Evolutionary conservation across 1,140 invertebrate genomes (phyloP), one percentile per base, ranked within the genome.

Genomic region (Pseudachorutes palmiensis): DNA sequence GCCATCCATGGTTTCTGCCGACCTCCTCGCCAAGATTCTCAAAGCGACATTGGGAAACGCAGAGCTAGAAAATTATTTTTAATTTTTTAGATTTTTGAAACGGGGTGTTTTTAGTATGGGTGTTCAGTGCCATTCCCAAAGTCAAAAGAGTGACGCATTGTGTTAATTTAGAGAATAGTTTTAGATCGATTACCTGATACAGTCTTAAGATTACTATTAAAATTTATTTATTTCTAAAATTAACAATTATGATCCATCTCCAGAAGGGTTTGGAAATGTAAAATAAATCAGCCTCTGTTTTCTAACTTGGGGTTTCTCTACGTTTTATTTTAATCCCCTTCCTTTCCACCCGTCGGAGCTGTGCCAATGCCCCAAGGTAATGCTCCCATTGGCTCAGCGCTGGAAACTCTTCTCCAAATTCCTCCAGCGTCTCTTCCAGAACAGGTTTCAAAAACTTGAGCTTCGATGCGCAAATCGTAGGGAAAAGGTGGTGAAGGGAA

Each of bases 401-500:
- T 1, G 61, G 32, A 30, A 28, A 64, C 5, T 69, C 41, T 28
- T 66, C 61, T 14, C 62, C 51, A 41, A 71, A 68, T 31, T 71
- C 59, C 29, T 64, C 36, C 16, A 71, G 41, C 5, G 60, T 63
- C 19, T 66, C 31, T 1, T 71, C 67, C 2, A 66, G 51, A 48
- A 41, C 51, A 31, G 32, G 49, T 30, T 61, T 66, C n/a, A 71
- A 30, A 26, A 66, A 33, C 29, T 45, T 58, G 16, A 71, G 41
- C 49, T 71, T 71, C 16, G 66, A 68, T 16, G 62, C 58, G 29
- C 67, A 68, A 22, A 69, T 57, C 36, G 70, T 69, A 22, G 70
- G 70, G 51, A 71, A 71, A 12, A 71, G 49, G 58, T 71, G 70
- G 58, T 71, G 70, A 19, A 69, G 48, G 0, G 79, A 79, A 76